These are phyloP conservation scores for Tipula unca DNA, from an alignment of 2,888 invertebrate species.

Conservation along the genomic window DNA sequence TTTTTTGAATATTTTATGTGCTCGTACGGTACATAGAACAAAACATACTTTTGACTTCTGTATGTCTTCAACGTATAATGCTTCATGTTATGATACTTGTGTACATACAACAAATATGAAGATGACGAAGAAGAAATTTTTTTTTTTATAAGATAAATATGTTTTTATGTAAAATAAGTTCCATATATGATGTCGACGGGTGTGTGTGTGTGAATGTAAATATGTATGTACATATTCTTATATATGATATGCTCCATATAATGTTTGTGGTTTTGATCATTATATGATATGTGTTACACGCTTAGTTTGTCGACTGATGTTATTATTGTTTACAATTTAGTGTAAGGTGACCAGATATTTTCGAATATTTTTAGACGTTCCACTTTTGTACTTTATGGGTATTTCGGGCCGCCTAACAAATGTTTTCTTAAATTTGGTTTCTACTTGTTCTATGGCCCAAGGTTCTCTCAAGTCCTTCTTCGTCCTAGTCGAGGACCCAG, in stretches of 20 bases:
- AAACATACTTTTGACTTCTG: background rate
- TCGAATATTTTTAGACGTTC: no score
- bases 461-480: no score
- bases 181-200: background rate
- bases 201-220: background rate
- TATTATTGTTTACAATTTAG: background rate
- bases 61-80: background rate
- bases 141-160: background rate
- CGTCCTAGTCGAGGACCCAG: no score
- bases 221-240: background rate
- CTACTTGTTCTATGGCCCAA: no score
- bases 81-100: background rate
- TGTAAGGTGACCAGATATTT: background rate
- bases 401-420: no score
- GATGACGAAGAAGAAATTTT: background rate
- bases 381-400: no score
- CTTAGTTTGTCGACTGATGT: background rate
- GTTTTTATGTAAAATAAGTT: background rate
- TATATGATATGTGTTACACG: background rate
- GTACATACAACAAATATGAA: background rate
- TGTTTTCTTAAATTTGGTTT: no score
- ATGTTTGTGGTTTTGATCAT: background rate
- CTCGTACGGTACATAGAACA: background rate
- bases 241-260: background rate
- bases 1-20: background rate